phyloP scores from a whole-genome alignment of 2,888 invertebrate species.

The Drosophila testacea region DNA sequence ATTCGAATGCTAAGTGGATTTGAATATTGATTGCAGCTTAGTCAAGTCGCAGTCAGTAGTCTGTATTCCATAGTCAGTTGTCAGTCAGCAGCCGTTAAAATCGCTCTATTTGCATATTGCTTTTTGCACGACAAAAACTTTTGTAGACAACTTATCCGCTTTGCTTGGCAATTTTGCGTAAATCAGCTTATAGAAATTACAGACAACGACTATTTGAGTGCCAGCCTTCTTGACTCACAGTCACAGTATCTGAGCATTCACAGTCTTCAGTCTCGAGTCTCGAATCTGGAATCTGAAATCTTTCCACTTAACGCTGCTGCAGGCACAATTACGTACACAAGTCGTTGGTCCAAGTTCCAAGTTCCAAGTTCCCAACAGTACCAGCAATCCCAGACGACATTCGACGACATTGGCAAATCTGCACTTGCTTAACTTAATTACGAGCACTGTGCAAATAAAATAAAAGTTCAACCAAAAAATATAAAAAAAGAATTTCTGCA shows the following conservation, averaged over 20 bases:
- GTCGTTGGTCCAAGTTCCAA: constrained; percentile 21
- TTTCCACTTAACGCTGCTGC: constrained; percentile 25
- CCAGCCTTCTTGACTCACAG: constrained; percentile 13
- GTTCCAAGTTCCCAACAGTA: constrained; percentile 1
- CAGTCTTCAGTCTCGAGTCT: constrained; percentile 1
- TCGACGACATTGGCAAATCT: constrained; percentile 63
- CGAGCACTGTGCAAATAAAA: constrained; percentile 66
- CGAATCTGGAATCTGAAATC: not conserved
- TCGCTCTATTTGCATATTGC: constrained; percentile 78
- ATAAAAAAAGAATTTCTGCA: constrained; percentile 34
- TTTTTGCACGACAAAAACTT: constrained; percentile 65
- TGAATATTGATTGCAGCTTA: constrained; percentile 81
- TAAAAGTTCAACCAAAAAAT: constrained; percentile 55
- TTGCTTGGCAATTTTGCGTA: constrained; percentile 70
- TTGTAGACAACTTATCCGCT: constrained; percentile 75
- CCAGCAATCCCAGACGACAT: constrained; percentile 17
- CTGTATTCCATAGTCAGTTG: constrained; percentile 5
- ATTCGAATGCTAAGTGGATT: constrained; percentile 77
- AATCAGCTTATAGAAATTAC: constrained; percentile 79
- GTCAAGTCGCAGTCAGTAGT: constrained; percentile 17
- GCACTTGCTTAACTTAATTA: constrained; percentile 80
- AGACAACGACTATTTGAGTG: constrained; percentile 46
- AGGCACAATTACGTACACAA: constrained; percentile 31
- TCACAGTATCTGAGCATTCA: constrained; percentile 9
- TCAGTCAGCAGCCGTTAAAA: constrained; percentile 39